Evolutionary conservation across 1,140 invertebrate species (phyloP), one percentile per base, ranked within the genome.

Genomic region (Cyrtorhinus lividipennis): DNA sequence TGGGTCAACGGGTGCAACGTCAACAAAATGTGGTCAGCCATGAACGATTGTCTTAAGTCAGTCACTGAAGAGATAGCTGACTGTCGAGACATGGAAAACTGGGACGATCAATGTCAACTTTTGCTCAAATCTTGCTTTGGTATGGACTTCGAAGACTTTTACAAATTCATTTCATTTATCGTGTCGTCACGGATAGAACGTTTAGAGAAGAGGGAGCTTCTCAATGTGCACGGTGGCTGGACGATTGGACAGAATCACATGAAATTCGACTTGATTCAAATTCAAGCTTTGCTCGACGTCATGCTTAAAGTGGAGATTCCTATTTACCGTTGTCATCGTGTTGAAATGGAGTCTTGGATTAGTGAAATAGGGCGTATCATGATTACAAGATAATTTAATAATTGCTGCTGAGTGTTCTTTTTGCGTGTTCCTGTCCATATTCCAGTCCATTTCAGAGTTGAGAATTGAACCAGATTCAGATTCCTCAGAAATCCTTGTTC

Each of bases 1-100:
- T 97, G 92, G 90, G 80, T 97, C 46, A 98, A 98, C 79, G 88
- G 82, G 0, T 90, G 87, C 71, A 98, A 96, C 73, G 79, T 96
- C 58, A 68, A 78, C 44, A 71, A 76, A 27, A 82, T 94, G 64
- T 93, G 88, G 84, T 66, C 74, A 0, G 79, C 83, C 30, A 71
- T 97, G 15, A 75, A 81, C 63, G 72, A 74, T 20, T 81, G 83
- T 68, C 74, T 92, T 56, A 45, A 71, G 25, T 79, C 80, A 62
- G 90, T 95, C 2, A 78, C 87, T 72, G 77, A 79, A 66, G 92
- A 95, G 78, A 87, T 95, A 56, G 71, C 76, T 25, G 86, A 90
- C 70, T 88, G 86, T 68, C 77, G 72, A 66, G 77, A 81, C 64
- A 84, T 83, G 77, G 80, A 81, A 27, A 81, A 85, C 66, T 92